A percentile compares a stretch with the other conserved stretches of the same genome.
These are phyloP conservation scores for Meteorus cinctellus DNA, from an alignment of 2,888 invertebrate genomes.

Conservation along the genomic window DNA sequence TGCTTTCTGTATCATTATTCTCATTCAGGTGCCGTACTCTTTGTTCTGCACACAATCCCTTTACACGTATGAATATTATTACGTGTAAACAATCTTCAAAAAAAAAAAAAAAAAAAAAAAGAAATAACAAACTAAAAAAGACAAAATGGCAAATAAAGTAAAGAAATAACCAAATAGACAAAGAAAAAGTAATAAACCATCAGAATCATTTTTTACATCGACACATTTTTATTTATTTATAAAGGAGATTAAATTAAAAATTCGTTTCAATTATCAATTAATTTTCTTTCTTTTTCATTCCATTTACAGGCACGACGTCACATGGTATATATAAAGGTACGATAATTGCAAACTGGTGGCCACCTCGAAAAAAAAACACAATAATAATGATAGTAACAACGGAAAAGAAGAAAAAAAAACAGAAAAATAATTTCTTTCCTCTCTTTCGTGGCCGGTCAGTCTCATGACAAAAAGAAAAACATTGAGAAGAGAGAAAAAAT, in stretches of 20 bases:
- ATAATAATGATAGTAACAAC: background rate
- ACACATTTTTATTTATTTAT: slow-evolving; percentile 20
- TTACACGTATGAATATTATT: no score
- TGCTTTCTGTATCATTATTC: slow-evolving; percentile 10
- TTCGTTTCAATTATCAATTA: slow-evolving; percentile 1
- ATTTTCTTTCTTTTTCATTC: slow-evolving; percentile 28
- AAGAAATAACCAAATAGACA: background rate
- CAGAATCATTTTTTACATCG: background rate
- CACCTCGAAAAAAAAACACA: slow-evolving; percentile 46
- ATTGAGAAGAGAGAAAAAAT: slow-evolving; percentile 16
- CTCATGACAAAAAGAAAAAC: slow-evolving; percentile 69
- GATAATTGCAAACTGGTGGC: slow-evolving; percentile 68
- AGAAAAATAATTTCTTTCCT: background rate
- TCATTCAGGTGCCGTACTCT: no score
- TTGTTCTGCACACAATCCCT: no score
- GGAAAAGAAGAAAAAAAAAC: background rate
- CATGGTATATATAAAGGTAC: slow-evolving; percentile 59
- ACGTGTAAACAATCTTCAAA: no score
- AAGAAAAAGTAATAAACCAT: background rate
- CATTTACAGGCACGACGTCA: slow-evolving; percentile 52
- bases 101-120: no score
- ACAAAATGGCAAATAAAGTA: background rate
- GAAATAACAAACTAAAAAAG: background rate
- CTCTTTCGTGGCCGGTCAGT: slow-evolving; percentile 66
- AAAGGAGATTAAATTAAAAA: slow-evolving; percentile 1